Conservation (phyloP, 2,113 vertebrate genomes). For the Chiloscyllium plagiosum region DNA sequence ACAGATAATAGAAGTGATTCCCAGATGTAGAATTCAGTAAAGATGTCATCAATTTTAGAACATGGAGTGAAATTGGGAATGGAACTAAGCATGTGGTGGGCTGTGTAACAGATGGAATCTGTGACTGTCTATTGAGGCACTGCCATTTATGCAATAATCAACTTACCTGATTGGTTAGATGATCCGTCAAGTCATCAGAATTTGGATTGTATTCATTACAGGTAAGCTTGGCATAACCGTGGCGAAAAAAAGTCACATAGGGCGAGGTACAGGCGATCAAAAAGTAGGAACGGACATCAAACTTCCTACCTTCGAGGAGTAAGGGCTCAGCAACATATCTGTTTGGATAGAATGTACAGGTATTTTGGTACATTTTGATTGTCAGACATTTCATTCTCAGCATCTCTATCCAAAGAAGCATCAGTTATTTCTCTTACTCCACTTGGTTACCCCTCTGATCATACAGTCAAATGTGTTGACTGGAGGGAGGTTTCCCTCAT, state of each 20-base stretch:
- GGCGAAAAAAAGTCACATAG: conserved; percentile 71
- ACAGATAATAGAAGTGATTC: not conserved
- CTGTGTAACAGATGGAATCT: not conserved
- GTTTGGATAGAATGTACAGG: not conserved
- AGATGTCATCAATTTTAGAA: not conserved
- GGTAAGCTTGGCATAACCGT: conserved; percentile 74
- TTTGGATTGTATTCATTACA: conserved; percentile 65
- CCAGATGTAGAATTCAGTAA: not conserved
- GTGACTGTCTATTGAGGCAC: not conserved
- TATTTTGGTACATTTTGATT: not conserved
- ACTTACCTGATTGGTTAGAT: conserved; percentile 77
- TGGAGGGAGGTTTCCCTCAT: not conserved
- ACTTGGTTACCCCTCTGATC: not conserved
- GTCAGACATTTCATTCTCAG: not conserved
- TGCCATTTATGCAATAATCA: not conserved
- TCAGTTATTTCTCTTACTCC: not conserved
- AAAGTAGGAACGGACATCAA: conserved; percentile 74
- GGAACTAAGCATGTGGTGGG: not conserved
- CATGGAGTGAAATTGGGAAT: not conserved
- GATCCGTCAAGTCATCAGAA: conserved; percentile 68
- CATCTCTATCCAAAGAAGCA: not conserved
- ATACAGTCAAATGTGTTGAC: not conserved
- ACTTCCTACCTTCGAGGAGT: conserved; percentile 75
- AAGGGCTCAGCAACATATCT: conserved; percentile 77
- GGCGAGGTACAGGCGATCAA: conserved; percentile 70